phyloP scores from a whole-genome alignment of 2,888 invertebrate species.

The Cephalotes varians region DNA sequence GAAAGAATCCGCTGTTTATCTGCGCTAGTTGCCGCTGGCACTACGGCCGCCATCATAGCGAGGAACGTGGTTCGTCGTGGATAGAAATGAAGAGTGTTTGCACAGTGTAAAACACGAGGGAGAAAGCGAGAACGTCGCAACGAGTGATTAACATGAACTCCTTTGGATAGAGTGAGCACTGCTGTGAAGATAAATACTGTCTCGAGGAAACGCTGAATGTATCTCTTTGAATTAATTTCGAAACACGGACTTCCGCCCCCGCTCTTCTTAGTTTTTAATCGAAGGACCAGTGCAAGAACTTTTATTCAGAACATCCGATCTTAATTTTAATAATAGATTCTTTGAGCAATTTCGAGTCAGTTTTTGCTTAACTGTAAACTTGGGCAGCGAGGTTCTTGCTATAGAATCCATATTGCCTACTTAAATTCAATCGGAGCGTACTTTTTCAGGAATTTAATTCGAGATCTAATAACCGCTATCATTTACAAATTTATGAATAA shows the following conservation, averaged over 20 bases:
- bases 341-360: constrained; percentile 29
- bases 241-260: constrained; percentile 20
- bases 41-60: constrained; percentile 18
- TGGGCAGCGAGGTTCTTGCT: neutral
- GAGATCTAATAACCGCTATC: neutral
- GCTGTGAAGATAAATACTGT: constrained; percentile 34
- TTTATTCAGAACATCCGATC: constrained; percentile 15
- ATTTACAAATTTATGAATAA: neutral
- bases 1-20: constrained; percentile 71
- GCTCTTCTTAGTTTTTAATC: constrained; percentile 35
- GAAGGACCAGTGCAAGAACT: constrained; percentile 17
- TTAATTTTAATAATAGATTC: constrained; percentile 51
- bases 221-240: constrained; percentile 51
- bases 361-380: constrained; percentile 23
- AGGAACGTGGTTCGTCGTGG: constrained; percentile 2
- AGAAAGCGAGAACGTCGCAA: constrained; percentile 46
- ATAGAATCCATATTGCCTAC: neutral
- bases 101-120: constrained; percentile 22
- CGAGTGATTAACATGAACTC: constrained; percentile 37
- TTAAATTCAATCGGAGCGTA: neutral
- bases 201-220: constrained; percentile 31
- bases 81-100: constrained; percentile 38
- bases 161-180: constrained; percentile 25
- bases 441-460: constrained; percentile 14
- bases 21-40: constrained; percentile 24